Evolutionary conservation across 2,113 vertebrate genomes (phyloP).

Genomic region (Talpa occidentalis): DNA sequence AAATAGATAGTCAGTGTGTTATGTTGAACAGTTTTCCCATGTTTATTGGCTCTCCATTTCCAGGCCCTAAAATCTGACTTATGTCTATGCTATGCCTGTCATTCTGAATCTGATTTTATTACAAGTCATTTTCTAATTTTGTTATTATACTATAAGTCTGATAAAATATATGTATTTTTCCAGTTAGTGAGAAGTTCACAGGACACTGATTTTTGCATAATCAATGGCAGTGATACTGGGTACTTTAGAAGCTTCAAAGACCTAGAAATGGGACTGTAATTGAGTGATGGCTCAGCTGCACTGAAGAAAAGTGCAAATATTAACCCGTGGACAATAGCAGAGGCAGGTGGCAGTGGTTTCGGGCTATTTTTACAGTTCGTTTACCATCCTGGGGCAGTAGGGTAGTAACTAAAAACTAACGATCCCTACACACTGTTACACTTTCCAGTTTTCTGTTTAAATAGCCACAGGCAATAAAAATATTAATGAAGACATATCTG

Average conservation of each 20-base stretch:
- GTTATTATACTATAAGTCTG: constrained; percentile 65
- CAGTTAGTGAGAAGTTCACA: constrained; percentile 53
- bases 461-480: constrained; percentile 82
- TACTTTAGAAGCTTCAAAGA: constrained; percentile 49
- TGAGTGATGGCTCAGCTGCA: constrained; percentile 85
- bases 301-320: constrained; percentile 85
- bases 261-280: constrained; percentile 71
- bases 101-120: constrained; percentile 66
- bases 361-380: constrained; percentile 87
- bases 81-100: constrained; percentile 68
- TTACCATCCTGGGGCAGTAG: constrained; percentile 81
- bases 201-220: constrained; percentile 70
- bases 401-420: constrained; percentile 86
- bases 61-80: constrained; percentile 59
- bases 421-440: constrained; percentile 80
- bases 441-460: constrained; percentile 82
- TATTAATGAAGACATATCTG: constrained; percentile 85
- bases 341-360: constrained; percentile 86
- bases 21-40: constrained; percentile 20
- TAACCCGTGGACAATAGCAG: constrained; percentile 80
- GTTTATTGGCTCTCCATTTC: constrained; percentile 44
- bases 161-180: constrained; percentile 79
- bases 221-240: constrained; percentile 73
- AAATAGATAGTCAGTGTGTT: constrained; percentile 43
- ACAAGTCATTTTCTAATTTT: constrained; percentile 68